These are phyloP conservation scores for Cyclura pinguis DNA, from an alignment of 2,797 vertebrate genomes.

Conservation along the genomic window DNA sequence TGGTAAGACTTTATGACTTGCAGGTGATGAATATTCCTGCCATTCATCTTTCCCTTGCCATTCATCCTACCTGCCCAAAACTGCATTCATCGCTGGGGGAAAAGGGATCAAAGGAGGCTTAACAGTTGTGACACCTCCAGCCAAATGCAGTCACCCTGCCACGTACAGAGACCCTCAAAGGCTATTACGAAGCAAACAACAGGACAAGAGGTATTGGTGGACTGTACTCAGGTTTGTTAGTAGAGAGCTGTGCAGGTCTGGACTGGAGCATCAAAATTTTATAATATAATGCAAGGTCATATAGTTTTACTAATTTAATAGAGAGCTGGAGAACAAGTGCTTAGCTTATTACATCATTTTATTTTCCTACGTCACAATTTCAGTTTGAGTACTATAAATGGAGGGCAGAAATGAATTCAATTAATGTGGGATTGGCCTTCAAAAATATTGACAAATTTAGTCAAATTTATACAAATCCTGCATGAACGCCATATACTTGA, in stretches of 20 bases:
- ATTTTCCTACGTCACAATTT: background rate
- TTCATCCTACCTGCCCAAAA: background rate
- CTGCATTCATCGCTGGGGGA: background rate
- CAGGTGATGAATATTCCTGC: no score
- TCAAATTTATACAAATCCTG: background rate
- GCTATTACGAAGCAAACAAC: background rate
- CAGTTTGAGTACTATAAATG: background rate
- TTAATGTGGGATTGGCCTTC: background rate
- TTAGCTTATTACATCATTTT: background rate
- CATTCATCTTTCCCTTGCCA: background rate
- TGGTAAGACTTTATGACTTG: background rate
- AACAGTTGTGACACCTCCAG: background rate
- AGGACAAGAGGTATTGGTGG: background rate
- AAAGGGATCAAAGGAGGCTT: background rate
- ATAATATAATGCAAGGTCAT: background rate
- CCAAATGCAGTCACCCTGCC: no score
- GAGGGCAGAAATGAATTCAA: background rate
- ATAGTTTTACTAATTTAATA: background rate
- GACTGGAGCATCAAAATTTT: background rate
- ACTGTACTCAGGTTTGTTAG: background rate
- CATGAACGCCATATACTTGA: background rate
- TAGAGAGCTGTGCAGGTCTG: background rate
- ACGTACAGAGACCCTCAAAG: background rate
- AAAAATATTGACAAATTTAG: background rate
- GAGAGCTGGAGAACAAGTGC: background rate